phyloP scores from a whole-genome alignment of 2,888 invertebrate species.

The Drosophila mimetica region DNA sequence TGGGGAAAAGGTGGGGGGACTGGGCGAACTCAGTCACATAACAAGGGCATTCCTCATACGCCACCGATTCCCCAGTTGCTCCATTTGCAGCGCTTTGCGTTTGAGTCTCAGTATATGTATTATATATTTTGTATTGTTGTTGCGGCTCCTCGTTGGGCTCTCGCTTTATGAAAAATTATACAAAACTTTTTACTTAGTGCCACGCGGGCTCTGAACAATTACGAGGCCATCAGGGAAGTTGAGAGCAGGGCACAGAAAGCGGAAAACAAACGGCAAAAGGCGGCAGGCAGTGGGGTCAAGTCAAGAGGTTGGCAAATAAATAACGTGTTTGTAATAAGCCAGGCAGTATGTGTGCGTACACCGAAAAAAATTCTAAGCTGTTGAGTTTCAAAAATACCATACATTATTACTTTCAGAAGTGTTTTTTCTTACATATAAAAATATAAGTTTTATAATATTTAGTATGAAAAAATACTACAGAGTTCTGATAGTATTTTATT shows the following conservation, averaged over 20 bases:
- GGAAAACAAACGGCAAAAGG: not conserved
- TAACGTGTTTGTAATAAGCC: constrained; percentile 58
- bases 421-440: no score
- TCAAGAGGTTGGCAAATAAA: constrained; percentile 55
- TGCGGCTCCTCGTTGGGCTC: constrained; percentile 22
- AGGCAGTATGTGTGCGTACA: not conserved
- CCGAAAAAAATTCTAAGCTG: no score
- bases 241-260: no score
- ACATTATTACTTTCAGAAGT: no score
- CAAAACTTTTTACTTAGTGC: constrained; percentile 76
- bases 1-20: not conserved
- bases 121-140: constrained; percentile 18
- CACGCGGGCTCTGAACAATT: constrained; percentile 61
- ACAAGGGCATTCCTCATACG: constrained; percentile 62
- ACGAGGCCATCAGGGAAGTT: constrained; percentile 50
- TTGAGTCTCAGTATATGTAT: constrained; percentile 40
- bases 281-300: not conserved
- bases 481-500: no score
- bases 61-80: constrained; percentile 62
- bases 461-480: no score
- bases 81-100: constrained; percentile 47
- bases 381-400: no score
- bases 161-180: constrained; percentile 71
- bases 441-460: no score
- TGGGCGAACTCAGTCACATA: constrained; percentile 55